Conservation (phyloP, 2,888 invertebrate species). For the Dryomyza anilis region DNA sequence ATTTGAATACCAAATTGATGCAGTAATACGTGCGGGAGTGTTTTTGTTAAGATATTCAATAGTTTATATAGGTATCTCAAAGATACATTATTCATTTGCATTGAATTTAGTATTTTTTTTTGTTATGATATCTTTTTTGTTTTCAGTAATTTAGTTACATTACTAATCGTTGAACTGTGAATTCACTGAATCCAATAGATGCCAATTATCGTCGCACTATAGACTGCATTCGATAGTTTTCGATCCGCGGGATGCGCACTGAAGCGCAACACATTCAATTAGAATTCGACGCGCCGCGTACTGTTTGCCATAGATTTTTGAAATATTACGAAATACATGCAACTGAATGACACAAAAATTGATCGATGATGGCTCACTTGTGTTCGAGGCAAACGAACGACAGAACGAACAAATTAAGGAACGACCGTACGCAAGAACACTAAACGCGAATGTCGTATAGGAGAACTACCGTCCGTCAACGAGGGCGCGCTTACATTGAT, state of each 20-base stretch:
- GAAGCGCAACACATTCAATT: slow-evolving; percentile 40
- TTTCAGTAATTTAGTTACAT: too few species aligned
- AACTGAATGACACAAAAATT: slow-evolving; percentile 1
- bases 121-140: background rate
- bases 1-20: slow-evolving; percentile 17
- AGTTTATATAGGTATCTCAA: background rate
- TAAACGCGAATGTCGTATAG: background rate
- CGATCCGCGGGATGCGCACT: slow-evolving; percentile 28
- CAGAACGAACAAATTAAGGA: background rate
- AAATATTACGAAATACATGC: slow-evolving; percentile 3
- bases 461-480: slow-evolving; percentile 13
- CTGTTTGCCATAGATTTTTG: background rate
- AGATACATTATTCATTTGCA: background rate
- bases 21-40: slow-evolving; percentile 17
- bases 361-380: too few species aligned
- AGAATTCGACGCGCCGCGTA: slow-evolving; percentile 14
- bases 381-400: too few species aligned
- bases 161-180: slow-evolving; percentile 15
- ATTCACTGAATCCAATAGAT: too few species aligned
- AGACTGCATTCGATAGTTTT: background rate
- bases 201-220: too few species aligned
- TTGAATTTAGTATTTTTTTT: background rate
- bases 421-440: background rate
- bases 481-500: slow-evolving; percentile 41
- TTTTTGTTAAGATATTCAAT: background rate